phyloP scores from a whole-genome alignment of 2,888 invertebrate species.

The Thecocarcelia acutangulata region DNA sequence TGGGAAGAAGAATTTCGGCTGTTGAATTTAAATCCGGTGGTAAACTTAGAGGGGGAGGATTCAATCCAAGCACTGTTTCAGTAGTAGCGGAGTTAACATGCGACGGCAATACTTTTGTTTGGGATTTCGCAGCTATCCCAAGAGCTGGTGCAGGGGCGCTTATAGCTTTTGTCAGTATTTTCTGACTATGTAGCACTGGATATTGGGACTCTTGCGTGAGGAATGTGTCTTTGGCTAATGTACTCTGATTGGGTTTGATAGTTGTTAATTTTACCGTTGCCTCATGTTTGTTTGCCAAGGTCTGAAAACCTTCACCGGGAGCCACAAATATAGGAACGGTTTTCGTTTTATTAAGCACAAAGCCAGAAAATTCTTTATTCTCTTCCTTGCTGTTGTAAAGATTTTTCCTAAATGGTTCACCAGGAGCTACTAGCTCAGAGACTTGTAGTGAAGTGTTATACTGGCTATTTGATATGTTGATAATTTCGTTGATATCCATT shows the following conservation, averaged over 20 bases:
- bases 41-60: neutral
- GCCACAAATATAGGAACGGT: conserved; percentile 10
- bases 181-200: neutral
- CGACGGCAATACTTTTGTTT: neutral
- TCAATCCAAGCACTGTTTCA: neutral
- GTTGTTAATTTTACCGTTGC: neutral
- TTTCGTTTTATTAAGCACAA: neutral
- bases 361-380: neutral
- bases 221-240: neutral
- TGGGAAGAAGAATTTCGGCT: neutral
- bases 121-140: neutral
- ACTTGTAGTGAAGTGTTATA: neutral
- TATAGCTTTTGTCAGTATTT: neutral
- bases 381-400: neutral
- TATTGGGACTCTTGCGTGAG: neutral
- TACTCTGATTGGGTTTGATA: neutral
- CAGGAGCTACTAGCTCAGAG: neutral
- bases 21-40: neutral
- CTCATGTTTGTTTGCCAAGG: neutral
- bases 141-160: neutral
- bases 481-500: conserved; percentile 3
- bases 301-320: conserved; percentile 28
- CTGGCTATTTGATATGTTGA: neutral
- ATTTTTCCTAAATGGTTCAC: conserved; percentile 24
- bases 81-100: neutral